These are phyloP conservation scores for Dasypogon diadema DNA, from an alignment of 2,888 invertebrate species.

Conservation along the genomic window DNA sequence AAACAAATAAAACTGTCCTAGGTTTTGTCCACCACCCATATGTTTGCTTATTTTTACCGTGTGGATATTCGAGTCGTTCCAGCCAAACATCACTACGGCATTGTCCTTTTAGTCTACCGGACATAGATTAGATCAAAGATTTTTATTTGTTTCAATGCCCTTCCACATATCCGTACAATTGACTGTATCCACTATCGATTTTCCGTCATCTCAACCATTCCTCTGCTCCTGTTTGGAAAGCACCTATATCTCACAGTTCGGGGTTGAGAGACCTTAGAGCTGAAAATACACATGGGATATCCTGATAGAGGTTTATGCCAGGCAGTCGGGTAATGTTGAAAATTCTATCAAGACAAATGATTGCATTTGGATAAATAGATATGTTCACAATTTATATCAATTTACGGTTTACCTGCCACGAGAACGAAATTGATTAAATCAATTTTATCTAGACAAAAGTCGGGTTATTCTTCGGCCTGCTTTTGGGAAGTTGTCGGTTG, in stretches of 20 bases:
- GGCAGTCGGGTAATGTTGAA: constrained; percentile 46
- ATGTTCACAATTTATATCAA: constrained; percentile 54
- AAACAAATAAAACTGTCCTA: constrained; percentile 48
- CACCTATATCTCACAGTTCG: constrained; percentile 7
- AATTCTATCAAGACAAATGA: constrained; percentile 54
- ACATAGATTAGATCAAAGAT: constrained; percentile 50
- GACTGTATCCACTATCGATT: constrained; percentile 53
- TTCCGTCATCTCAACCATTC: constrained; percentile 49
- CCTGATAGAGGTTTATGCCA: constrained; percentile 12
- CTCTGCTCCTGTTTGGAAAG: background rate
- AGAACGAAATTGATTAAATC: constrained; percentile 52
- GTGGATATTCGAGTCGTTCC: background rate
- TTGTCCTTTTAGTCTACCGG: constrained; percentile 30
- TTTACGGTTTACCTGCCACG: constrained; percentile 50
- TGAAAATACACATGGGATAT: constrained; percentile 5
- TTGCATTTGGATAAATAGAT: constrained; percentile 54
- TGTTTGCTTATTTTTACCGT: constrained; percentile 11
- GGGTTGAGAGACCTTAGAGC: background rate
- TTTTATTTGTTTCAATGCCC: constrained; percentile 52
- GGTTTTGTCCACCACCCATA: constrained; percentile 8
- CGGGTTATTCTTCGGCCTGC: background rate
- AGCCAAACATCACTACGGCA: background rate
- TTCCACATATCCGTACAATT: constrained; percentile 45
- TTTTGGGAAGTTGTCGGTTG: background rate
- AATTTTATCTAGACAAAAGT: constrained; percentile 43